Conservation (phyloP, 2,888 invertebrate species). For the Hypselothyrea guttata region DNA sequence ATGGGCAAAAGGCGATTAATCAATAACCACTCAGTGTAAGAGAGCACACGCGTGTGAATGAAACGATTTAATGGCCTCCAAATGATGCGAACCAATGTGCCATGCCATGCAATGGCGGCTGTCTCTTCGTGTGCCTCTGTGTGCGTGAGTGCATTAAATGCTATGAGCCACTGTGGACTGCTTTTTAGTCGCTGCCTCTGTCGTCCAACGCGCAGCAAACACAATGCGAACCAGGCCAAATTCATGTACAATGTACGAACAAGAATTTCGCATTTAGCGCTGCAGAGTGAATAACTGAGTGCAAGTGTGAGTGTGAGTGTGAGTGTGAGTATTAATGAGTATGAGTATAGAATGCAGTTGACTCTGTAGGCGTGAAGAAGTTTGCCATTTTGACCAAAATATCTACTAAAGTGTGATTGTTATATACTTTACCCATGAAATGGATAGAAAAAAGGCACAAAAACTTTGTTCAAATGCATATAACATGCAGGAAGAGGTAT, state of each 20-base stretch:
- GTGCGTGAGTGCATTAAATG: conserved; percentile 42
- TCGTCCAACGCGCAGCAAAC: conserved; percentile 4
- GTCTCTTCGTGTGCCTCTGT: not conserved
- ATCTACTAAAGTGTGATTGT: conserved; percentile 37
- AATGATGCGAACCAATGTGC: conserved; percentile 38
- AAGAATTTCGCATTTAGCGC: conserved; percentile 57
- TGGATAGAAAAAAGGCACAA: too few relatives aligned
- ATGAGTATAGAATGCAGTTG: conserved; percentile 22
- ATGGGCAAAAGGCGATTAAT: conserved; percentile 59
- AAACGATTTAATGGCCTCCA: conserved; percentile 34
- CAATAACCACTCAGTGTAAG: conserved; percentile 64
- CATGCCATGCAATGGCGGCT: too few relatives aligned
- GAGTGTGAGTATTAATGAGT: not conserved
- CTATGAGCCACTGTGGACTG: conserved; percentile 38
- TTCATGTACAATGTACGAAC: conserved; percentile 25
- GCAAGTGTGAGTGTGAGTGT: not conserved
- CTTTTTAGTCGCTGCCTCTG: conserved; percentile 43
- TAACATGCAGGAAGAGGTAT: too few relatives aligned
- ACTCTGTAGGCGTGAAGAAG: conserved; percentile 12
- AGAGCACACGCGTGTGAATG: conserved; percentile 21
- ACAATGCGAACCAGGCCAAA: conserved; percentile 59
- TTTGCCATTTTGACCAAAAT: conserved; percentile 11
- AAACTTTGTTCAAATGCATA: too few relatives aligned
- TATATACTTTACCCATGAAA: too few relatives aligned
- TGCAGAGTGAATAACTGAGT: conserved; percentile 40